These are phyloP conservation scores for Trochalopteron elliotii DNA, from an alignment of 2,113 vertebrate genomes.

Conservation along the genomic window DNA sequence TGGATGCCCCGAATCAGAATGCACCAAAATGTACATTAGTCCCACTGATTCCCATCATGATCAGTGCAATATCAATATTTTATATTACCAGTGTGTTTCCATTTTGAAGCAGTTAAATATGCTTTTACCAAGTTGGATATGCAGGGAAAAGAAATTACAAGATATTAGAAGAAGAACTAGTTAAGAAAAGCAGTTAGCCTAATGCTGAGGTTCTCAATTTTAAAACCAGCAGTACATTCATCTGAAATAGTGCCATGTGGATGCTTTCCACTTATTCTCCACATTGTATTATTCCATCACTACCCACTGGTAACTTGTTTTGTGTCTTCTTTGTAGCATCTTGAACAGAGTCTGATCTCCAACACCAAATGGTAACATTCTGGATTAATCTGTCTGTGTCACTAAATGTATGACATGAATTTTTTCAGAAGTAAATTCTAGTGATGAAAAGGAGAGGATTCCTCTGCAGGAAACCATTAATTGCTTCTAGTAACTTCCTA, in stretches of 20 bases:
- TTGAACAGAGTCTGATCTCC: slow-evolving; percentile 2
- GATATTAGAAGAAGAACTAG: background rate
- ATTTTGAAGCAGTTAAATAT: background rate
- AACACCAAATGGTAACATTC: background rate
- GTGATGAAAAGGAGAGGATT: background rate
- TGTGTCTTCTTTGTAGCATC: background rate
- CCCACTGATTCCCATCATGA: background rate
- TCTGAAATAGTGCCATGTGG: background rate
- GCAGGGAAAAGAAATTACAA: background rate
- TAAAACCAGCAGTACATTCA: background rate
- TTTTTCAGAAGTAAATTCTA: slow-evolving; percentile 78
- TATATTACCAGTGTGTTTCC: background rate
- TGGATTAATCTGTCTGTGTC: slow-evolving; percentile 13
- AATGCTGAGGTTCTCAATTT: background rate
- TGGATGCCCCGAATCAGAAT: background rate
- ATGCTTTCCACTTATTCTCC: background rate
- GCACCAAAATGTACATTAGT: background rate
- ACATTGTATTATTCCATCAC: background rate
- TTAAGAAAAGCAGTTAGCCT: background rate
- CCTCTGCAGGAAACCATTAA: background rate
- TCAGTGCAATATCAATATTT: background rate
- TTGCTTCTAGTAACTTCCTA: background rate
- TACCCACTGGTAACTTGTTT: background rate
- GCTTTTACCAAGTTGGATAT: background rate
- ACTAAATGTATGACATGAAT: slow-evolving; percentile 57